Conservation (phyloP, 2,113 vertebrate genomes). For the Eleginops maclovinus region DNA sequence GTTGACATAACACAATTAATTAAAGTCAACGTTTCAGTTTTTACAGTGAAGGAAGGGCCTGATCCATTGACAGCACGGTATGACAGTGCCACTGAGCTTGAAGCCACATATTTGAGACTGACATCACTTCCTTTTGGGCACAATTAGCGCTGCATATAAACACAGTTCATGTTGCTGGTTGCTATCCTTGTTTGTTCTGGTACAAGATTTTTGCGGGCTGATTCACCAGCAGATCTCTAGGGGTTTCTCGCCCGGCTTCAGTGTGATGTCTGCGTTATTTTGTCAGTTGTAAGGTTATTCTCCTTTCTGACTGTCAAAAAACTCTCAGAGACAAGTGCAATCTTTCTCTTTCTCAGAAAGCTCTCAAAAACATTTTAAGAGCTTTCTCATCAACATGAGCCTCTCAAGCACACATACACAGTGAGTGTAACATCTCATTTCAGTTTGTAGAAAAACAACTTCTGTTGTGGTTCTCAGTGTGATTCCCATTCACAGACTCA, state of each 20-base stretch:
- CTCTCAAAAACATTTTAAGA: neutral
- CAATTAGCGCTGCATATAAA: neutral
- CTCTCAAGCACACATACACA: neutral
- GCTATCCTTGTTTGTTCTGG: neutral
- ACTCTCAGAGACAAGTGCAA: neutral
- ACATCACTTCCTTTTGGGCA: neutral
- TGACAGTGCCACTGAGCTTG: no score
- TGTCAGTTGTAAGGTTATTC: neutral
- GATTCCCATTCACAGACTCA: neutral
- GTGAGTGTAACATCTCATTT: neutral
- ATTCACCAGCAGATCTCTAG: neutral
- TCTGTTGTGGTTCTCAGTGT: neutral
- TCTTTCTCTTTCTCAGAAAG: neutral
- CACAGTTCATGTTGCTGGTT: neutral
- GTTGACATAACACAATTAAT: no score
- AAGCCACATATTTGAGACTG: neutral
- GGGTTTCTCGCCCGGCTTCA: neutral
- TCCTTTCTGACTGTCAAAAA: neutral
- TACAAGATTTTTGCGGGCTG: neutral
- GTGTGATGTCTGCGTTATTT: neutral
- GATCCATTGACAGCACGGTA: no score
- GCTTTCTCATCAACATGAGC: constrained; percentile 1
- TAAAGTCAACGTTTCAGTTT: no score
- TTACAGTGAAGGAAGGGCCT: no score
- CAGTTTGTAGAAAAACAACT: neutral